Percentiles rank a stretch among this genome's conserved stretches.
These are phyloP conservation scores for Tipula confusa DNA, from an alignment of 2,888 invertebrate species.

Conservation along the genomic window DNA sequence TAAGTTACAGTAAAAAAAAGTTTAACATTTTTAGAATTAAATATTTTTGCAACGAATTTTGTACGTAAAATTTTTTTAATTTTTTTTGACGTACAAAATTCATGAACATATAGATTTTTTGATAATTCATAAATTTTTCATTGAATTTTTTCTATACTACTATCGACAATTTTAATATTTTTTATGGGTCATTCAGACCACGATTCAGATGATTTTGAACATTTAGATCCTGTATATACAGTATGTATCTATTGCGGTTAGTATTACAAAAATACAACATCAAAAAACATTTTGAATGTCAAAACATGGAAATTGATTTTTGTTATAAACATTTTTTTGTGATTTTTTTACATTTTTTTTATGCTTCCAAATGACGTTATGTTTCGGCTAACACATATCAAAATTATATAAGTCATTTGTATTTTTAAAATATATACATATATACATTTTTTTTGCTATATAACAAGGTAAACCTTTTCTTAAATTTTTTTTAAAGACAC, in stretches of 20 bases:
- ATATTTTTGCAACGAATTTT: neutral
- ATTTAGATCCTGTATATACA: slow-evolving; percentile 25
- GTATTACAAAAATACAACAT: neutral
- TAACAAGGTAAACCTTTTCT: neutral
- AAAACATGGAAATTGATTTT: slow-evolving; percentile 16
- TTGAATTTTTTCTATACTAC: neutral
- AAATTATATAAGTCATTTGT: slow-evolving; percentile 1
- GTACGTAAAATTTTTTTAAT: no score
- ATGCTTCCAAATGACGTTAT: neutral
- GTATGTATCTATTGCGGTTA: slow-evolving; percentile 20
- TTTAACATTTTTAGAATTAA: neutral
- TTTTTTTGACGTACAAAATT: no score
- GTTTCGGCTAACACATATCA: neutral
- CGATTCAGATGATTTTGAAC: neutral
- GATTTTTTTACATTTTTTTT: neutral
- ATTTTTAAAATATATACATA: no score
- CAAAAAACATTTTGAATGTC: slow-evolving; percentile 16
- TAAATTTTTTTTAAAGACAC: neutral
- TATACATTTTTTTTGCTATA: neutral
- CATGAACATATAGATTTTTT: slow-evolving; percentile 26
- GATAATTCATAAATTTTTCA: neutral
- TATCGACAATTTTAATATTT: slow-evolving; percentile 21
- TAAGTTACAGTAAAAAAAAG: slow-evolving; percentile 49
- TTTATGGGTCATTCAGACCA: neutral
- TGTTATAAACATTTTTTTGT: neutral